Percentiles rank a stretch among this genome's conserved stretches.
Conservation (phyloP, 2,797 vertebrate species). For the Halcyon smyrnensis region DNA sequence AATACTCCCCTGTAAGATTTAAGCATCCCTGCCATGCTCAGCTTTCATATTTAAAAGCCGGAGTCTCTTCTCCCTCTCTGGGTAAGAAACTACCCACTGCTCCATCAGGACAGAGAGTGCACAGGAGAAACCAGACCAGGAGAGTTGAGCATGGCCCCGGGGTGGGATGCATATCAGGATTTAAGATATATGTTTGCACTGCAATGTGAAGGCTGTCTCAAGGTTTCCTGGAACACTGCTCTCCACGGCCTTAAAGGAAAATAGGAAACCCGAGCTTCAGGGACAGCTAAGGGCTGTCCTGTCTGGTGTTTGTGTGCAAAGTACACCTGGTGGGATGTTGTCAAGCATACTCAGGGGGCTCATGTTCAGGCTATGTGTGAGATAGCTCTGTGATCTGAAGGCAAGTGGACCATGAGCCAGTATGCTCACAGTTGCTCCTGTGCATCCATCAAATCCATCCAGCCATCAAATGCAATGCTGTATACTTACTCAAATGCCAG, state of each 20-base stretch:
- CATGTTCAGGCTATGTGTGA: rapidly evolving
- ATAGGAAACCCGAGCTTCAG: background rate
- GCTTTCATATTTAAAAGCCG: background rate
- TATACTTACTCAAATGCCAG: background rate
- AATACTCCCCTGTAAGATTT: background rate
- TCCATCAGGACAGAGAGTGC: background rate
- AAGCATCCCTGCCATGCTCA: background rate
- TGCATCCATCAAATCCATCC: background rate
- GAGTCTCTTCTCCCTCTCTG: background rate
- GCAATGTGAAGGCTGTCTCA: background rate
- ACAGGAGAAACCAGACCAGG: background rate
- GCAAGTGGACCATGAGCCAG: background rate
- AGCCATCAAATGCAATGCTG: background rate
- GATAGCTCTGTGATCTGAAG: background rate
- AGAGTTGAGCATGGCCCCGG: background rate
- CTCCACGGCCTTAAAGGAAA: background rate
- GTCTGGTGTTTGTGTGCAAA: background rate
- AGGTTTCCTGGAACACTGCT: background rate
- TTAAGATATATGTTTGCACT: background rate
- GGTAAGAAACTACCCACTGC: background rate
- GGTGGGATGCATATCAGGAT: background rate
- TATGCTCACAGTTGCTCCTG: background rate
- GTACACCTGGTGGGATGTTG: background rate
- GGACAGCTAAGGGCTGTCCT: background rate
- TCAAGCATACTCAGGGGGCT: background rate